phyloP scores from a whole-genome alignment of 2,113 vertebrate genomes.

The Cochlearius cochlearius region DNA sequence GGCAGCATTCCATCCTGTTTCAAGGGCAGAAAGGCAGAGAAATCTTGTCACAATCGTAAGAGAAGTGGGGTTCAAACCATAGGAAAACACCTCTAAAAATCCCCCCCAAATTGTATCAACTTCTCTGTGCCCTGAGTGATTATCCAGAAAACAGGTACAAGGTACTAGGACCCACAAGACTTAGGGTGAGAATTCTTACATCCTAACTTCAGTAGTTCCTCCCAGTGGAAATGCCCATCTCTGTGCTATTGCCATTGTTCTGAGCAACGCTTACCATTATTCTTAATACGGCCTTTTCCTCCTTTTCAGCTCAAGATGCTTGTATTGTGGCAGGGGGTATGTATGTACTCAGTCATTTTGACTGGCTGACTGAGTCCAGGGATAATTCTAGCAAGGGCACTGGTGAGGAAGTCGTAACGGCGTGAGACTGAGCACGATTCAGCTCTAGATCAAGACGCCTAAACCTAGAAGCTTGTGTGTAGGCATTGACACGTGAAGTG shows the following conservation, averaged over 20 bases:
- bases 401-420: neutral
- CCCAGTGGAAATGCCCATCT: neutral
- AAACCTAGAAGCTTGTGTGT: neutral
- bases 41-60: accelerated
- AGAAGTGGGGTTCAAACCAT: neutral
- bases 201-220: neutral
- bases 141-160: neutral
- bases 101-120: neutral
- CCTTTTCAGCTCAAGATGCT: neutral
- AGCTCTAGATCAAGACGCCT: neutral
- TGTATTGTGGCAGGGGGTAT: neutral
- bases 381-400: neutral
- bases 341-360: neutral
- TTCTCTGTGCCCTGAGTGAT: neutral
- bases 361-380: neutral
- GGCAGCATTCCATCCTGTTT: neutral
- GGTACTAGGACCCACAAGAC: neutral
- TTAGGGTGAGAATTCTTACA: neutral
- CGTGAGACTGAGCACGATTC: neutral
- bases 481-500: neutral
- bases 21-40: neutral
- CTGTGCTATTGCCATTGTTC: neutral
- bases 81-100: neutral
- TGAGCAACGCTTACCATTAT: neutral
- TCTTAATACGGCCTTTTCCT: neutral